Conservation (phyloP, 2,888 invertebrate genomes). For the Rhorus exstirpatorius region DNA sequence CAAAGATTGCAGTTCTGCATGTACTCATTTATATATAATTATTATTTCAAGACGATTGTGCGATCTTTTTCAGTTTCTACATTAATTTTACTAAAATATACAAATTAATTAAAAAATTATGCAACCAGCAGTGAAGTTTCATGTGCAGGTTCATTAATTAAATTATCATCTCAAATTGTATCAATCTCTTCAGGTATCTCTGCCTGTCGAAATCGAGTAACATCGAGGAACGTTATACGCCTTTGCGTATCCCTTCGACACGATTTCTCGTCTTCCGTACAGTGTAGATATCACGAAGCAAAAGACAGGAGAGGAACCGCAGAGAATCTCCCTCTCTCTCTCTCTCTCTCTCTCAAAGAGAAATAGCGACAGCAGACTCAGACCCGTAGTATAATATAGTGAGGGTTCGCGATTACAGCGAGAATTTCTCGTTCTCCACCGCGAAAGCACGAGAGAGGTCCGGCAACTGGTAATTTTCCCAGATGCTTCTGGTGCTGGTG, state of each 20-base stretch:
- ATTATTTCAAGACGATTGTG: too few relatives aligned
- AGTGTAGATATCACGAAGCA: constrained; percentile 42
- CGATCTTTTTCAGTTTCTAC: too few relatives aligned
- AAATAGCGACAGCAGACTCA: constrained; percentile 41
- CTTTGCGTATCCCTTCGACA: constrained; percentile 54
- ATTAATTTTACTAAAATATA: too few relatives aligned
- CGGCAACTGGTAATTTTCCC: constrained; percentile 70
- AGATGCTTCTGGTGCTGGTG: constrained; percentile 63
- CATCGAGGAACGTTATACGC: constrained; percentile 42
- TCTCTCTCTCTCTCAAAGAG: constrained; percentile 43
- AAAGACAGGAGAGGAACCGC: constrained; percentile 48
- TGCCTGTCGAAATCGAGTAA: constrained; percentile 1
- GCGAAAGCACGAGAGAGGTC: constrained; percentile 66
- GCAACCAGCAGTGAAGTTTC: neutral
- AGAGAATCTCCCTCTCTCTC: constrained; percentile 23
- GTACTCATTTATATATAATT: too few relatives aligned
- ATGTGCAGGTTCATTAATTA: neutral
- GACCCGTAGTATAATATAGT: constrained; percentile 21
- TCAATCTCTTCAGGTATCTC: constrained; percentile 15
- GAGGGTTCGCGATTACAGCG: constrained; percentile 61
- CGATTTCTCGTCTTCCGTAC: constrained; percentile 44
- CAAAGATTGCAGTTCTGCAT: neutral
- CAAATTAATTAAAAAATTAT: neutral
- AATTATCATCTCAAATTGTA: neutral
- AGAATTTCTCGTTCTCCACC: constrained; percentile 67